Evolutionary conservation across 2,888 invertebrate species (phyloP).

Genomic region (Rhopalosiphum nymphaeae): DNA sequence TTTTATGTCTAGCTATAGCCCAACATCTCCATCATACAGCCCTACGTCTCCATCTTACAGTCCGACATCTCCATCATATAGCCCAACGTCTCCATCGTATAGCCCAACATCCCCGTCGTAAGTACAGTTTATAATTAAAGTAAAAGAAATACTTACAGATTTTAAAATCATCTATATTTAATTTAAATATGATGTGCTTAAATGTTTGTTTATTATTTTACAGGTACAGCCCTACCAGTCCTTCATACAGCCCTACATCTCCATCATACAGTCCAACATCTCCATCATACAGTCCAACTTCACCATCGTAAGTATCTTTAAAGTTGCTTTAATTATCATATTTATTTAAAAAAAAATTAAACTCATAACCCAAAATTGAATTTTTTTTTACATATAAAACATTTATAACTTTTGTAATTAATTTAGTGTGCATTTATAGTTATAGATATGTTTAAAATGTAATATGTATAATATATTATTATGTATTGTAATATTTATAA

Average conservation of each 20-base stretch:
- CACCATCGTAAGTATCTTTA: constrained; percentile 72
- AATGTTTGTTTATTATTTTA: neutral
- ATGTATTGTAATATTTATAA: neutral
- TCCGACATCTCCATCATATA: constrained; percentile 76
- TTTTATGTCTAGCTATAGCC: constrained; percentile 75
- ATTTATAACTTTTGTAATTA: neutral
- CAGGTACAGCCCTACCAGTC: constrained; percentile 73
- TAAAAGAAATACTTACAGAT: neutral
- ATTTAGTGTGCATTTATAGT: neutral
- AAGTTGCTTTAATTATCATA: neutral
- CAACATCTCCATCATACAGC: constrained; percentile 80
- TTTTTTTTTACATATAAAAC: neutral
- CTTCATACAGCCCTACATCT: constrained; percentile 76
- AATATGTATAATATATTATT: neutral
- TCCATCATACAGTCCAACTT: constrained; percentile 73
- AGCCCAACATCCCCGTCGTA: constrained; percentile 78
- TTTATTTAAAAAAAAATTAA: neutral
- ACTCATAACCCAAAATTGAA: neutral
- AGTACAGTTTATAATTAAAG: constrained; percentile 11
- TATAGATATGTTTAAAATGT: too few relatives aligned
- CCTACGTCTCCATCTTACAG: constrained; percentile 82
- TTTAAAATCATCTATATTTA: neutral
- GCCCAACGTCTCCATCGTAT: constrained; percentile 83
- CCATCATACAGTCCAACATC: constrained; percentile 84
- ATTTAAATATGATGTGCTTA: neutral